Evolutionary conservation across 2,113 vertebrate species (phyloP).

Genomic region (Colaptes auratus): DNA sequence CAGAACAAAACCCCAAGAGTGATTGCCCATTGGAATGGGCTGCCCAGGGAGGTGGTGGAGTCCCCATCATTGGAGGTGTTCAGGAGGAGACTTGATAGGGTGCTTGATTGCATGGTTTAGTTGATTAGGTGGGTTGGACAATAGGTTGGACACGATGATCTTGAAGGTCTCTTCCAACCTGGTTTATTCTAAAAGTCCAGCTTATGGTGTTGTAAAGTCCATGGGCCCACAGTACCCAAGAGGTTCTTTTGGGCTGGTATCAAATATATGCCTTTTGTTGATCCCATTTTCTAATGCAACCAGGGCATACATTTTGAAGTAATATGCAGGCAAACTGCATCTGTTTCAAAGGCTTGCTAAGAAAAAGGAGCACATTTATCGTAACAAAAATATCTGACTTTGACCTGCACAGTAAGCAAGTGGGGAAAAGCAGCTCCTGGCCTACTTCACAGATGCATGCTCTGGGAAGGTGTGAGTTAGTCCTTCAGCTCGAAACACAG

Average conservation of each 20-base stretch:
- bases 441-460: background rate
- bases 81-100: too few species aligned
- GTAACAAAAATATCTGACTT: background rate
- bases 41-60: too few species aligned
- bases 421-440: background rate
- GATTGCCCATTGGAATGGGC: too few species aligned
- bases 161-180: too few species aligned
- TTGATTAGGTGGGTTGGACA: too few species aligned
- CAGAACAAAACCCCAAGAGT: background rate
- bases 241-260: too few species aligned
- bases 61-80: too few species aligned
- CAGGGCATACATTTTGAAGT: background rate
- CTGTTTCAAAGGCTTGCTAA: background rate
- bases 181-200: too few species aligned
- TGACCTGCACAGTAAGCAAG: background rate
- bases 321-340: background rate
- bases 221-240: rapidly evolving
- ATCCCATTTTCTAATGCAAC: background rate
- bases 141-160: too few species aligned
- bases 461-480: background rate
- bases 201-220: too few species aligned
- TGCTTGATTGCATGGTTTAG: too few species aligned
- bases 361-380: background rate
- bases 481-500: background rate
- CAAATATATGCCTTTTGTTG: background rate